phyloP scores from a whole-genome alignment of 2,113 vertebrate species.

The Pagrus major region DNA sequence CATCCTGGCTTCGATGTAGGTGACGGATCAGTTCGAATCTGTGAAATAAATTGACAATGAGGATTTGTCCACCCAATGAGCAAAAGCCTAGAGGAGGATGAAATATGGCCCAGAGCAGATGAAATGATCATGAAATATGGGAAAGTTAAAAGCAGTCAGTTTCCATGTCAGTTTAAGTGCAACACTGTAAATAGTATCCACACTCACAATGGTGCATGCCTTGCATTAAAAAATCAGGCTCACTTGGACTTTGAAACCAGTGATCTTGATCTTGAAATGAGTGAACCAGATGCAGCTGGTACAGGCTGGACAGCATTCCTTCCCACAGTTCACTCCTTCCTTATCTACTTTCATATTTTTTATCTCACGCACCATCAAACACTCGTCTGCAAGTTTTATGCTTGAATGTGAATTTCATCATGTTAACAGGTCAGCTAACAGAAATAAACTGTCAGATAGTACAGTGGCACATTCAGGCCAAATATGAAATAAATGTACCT shows the following conservation, averaged over 20 bases:
- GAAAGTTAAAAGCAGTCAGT: not conserved
- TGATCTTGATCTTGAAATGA: not conserved
- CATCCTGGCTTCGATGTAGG: rapidly evolving
- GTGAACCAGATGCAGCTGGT: not conserved
- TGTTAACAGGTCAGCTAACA: not conserved
- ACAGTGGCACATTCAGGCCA: too few relatives aligned
- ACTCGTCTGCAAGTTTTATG: not conserved
- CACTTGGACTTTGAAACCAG: not conserved
- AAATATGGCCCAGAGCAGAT: too few relatives aligned
- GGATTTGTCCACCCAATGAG: too few relatives aligned
- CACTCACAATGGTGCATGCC: too few relatives aligned
- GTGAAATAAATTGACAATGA: not conserved
- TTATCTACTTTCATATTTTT: not conserved
- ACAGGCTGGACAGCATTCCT: not conserved
- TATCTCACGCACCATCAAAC: not conserved
- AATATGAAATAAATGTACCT: too few relatives aligned
- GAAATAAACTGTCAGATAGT: too few relatives aligned
- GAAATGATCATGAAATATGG: not conserved
- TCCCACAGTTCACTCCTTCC: not conserved
- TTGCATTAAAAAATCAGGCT: not conserved
- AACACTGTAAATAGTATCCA: not conserved
- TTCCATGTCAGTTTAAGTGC: not conserved
- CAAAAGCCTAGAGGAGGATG: too few relatives aligned
- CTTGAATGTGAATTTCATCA: not conserved
- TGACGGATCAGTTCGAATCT: not conserved